Evolutionary conservation across 2,888 invertebrate genomes (phyloP), one percentile per base, ranked within the genome.

Genomic region (Sphaerophoria rueppellii): DNA sequence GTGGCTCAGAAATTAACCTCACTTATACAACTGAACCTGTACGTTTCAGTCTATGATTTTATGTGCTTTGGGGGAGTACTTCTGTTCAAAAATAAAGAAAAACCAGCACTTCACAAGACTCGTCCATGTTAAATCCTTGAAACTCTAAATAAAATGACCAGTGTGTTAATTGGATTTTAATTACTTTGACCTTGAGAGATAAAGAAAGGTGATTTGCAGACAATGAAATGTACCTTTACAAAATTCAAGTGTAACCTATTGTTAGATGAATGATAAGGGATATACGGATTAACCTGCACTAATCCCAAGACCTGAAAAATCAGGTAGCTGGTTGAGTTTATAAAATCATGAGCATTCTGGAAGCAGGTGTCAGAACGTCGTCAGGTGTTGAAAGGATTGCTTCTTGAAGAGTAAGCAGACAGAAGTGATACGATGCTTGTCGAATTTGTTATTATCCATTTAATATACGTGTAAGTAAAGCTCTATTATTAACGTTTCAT

Each of bases 381-480:
- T 24, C 11, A 58, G 40, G 4, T 11, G 37, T 58, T 58, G 40
- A 24, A 40, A 16, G 16, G 40, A 40, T 6, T 40, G 43, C 6
- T 43, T 24, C 11, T 24, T 60, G 16, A 11, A 14, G n/a, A 35
- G 4, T 6, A 7, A 43, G 7, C 9, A 11, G 14, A 14, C 6
- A 6, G 7, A 9, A 16, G 16, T 52, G 3, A 14, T 14, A 60
- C 37, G 35, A 65, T 50, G 50, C 4, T 46, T 50, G 50, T 65
- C 4, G 65, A 65, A 16, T 65, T 65, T 65, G 43, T 50, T 4
- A 65, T 65, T 37, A 65, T 65, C 50, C 65, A 65, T 16, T 37
- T 65, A 12, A 65, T 65, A 50, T 65, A 6, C 50, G 37, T 46
- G 65, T 50, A 50, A 65, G 65, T 65, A 14, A 7, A 4, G 9